Conservation (phyloP, 2,888 invertebrate species). For the Spatulosminthurus flaviceps region DNA sequence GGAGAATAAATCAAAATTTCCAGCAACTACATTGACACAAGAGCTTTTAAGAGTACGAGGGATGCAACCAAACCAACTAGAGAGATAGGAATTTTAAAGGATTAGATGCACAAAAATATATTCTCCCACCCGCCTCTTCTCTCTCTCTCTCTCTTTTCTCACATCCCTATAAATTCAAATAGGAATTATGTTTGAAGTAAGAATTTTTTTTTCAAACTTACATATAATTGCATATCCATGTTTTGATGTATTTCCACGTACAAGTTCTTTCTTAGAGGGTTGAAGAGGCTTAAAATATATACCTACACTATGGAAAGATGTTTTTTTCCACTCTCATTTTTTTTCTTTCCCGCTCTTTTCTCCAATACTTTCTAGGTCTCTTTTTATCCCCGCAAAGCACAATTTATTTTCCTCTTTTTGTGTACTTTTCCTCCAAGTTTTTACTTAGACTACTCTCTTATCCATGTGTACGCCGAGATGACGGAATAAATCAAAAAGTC, state of each 20-base stretch:
- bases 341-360: neutral
- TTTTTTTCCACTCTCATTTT: constrained; percentile 15
- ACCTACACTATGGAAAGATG: too few relatives aligned
- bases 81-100: too few relatives aligned
- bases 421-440: constrained; percentile 38
- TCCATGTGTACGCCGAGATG: constrained; percentile 36
- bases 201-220: constrained; percentile 10
- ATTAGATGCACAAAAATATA: too few relatives aligned
- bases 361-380: constrained; percentile 4
- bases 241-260: neutral
- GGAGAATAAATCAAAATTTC: constrained; percentile 42
- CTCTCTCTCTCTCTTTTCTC: too few relatives aligned
- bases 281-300: neutral
- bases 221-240: constrained; percentile 2
- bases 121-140: too few relatives aligned
- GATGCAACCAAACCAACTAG: neutral
- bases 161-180: neutral
- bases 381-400: constrained; percentile 28
- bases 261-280: neutral
- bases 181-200: neutral
- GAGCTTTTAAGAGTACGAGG: constrained; percentile 24
- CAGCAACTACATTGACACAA: constrained; percentile 37
- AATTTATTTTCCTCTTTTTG: constrained; percentile 38
- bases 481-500: constrained; percentile 45
- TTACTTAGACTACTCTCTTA: neutral